Evolutionary conservation across 2,797 vertebrate species (phyloP), one percentile per base, ranked within the genome.

Genomic region (Acipenser ruthenus): DNA sequence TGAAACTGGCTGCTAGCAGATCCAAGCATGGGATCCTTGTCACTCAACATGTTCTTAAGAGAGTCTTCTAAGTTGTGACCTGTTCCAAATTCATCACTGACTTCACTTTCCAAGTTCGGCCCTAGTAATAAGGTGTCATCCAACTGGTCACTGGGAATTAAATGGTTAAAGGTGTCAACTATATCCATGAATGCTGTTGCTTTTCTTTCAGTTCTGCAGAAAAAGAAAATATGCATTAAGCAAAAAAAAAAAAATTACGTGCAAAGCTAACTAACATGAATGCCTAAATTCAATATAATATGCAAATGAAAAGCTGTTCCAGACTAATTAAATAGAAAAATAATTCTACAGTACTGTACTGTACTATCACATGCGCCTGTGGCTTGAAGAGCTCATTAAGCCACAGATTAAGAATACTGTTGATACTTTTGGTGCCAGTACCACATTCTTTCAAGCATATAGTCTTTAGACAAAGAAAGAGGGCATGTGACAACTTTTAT

Each of bases 1-100:
- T 93, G 95, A 88, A 96, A 99, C 86, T 96, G 96, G 82, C 94
- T 82, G 87, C 92, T 95, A 85, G 96, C 92, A 86, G 95, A 97
- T 84, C 95, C 96, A 90, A 99, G 94, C 97, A 99, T 99, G 77
- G 97, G 97, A 90, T 99, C 97, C 90, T 98, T 99, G 90, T 99
- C 96, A 89, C 97, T 98, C 82, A 99, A 93, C 97, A 99, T 99
- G 90, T 95, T 98, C 88, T 94, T 99, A 82, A 97, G 88, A 75
- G 96, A 96, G 89, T 96, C 93, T 87, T 95, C 94, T 78, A 81
- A 81, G 86, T 84, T 88, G 73, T 87, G 84, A 89, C 90, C 91
- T 74, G 92, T 71, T 84, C 92, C 92, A 91, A 94, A 93, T 82
- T 95, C 95, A 90, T 97, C 95, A 93, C 93, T 92, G 81, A 92